Evolutionary conservation across 2,888 invertebrate genomes (phyloP), one percentile per base, ranked within the genome.

Genomic region (Trissoscelio sp.): DNA sequence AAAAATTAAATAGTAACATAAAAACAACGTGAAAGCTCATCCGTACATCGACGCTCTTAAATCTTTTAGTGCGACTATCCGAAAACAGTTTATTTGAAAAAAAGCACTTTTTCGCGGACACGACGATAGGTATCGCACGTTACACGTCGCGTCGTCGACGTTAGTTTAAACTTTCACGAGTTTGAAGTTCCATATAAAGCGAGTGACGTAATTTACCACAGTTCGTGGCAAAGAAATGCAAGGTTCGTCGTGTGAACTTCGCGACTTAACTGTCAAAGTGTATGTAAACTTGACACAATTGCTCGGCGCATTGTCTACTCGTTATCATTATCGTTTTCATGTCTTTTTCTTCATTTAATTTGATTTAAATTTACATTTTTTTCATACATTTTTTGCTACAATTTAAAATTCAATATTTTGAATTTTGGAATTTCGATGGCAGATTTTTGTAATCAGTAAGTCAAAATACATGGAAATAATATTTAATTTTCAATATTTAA

Each of bases 151-250:
- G 57, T 57, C 55, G 28, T n/a, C 69, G 46, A 34, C 28, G 53
- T 69, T 57, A 58, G 57, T 69, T 69, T 57, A 46, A 58, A 69
- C 69, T 69, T 69, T 42, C 34, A 20, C 9, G 24, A 57, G 69
- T 46, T n/a, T 9, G 11, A 69, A 69, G 57, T 57, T 57, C 16
- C 18, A 44, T 46, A 34, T 60, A 48, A 70, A 46, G 57, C 42
- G 34, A 39, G 22, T 22, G 37, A 60, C 39, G 51, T 39, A 34
- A 60, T 70, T 58, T 60, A 48, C 37, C 46, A 16, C 58, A 55
- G 14, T 67, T 67, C 16, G 14, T 28, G 28, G 22, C 12, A 60
- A 70, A 70, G 58, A 70, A 70, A 70, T 51, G 39, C 48, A 58
- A 51, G 39, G 22, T 12, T 46, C 11, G 46, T 18, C 31, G 31